phyloP scores from a whole-genome alignment of 2,113 vertebrate species.

The Daboia siamensis region DNA sequence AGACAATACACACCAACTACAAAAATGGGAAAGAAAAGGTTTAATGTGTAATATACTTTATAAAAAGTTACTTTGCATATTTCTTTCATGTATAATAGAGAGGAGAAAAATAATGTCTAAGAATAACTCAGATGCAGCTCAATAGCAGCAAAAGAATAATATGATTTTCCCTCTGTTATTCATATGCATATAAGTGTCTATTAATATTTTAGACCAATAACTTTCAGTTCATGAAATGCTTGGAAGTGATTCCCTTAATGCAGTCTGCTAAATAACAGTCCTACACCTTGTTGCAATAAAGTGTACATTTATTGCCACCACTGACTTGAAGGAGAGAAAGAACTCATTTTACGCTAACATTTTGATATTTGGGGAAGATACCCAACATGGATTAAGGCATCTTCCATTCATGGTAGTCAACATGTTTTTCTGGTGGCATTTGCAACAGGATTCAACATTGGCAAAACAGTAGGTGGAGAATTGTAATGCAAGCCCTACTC shows the following conservation, averaged over 20 bases:
- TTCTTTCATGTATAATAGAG: background rate
- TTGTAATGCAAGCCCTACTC: background rate
- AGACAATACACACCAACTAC: background rate
- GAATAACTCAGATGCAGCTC: background rate
- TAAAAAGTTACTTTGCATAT: background rate
- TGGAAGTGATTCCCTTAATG: background rate
- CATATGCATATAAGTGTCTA: background rate
- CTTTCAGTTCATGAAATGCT: background rate
- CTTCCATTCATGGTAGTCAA: background rate
- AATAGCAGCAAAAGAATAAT: background rate
- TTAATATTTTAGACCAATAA: conserved; percentile 3
- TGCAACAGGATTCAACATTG: background rate
- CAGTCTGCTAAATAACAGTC: background rate
- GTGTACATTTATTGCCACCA: background rate
- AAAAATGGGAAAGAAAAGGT: background rate
- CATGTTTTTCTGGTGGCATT: background rate
- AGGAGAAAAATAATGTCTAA: background rate
- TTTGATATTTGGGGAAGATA: conserved; percentile 1
- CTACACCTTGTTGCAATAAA: background rate
- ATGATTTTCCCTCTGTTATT: background rate
- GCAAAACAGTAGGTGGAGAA: background rate
- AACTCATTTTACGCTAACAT: background rate
- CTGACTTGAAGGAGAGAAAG: background rate
- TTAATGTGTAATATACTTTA: background rate
- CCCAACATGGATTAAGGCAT: background rate